Evolutionary conservation across 53 echinoderm and acorn worm species (phyloP), one percentile per base, ranked within the genome.

Genomic region (Stichopus horrens): DNA sequence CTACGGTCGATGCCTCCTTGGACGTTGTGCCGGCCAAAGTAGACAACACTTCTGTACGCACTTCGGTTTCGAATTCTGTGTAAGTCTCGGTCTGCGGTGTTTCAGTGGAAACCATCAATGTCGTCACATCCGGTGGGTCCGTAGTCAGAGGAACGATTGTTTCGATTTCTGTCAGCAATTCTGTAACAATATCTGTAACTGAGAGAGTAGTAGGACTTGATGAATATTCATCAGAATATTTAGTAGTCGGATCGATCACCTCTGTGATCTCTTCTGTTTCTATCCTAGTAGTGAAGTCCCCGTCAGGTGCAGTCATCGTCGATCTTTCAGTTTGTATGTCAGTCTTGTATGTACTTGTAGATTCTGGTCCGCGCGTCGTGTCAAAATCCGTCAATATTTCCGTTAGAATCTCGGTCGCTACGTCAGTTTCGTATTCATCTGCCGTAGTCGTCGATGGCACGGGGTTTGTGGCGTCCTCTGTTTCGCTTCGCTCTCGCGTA

Each of bases 111-210:
- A 63, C 0, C 75, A 0, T 14, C 75, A 21, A 9, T 75, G 75
- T 75, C 16, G 75, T 23, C 23, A 76, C 52, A 85, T 85, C 85
- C 16, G 85, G 77, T 5, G 71, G 19, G 18, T 16, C 58, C 57
- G 81, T n/a, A 9, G 81, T 56, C 55, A 22, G 19, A 8, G 58
- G 81, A 5, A 57, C 57, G 1, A 56, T 56, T 10, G 85, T 85
- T 58, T 85, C 85, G 22, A 85, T 67, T 23, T 66, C 85, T 7
- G 85, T 85, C 5, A 85, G 22, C 66, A 63, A 59, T 5, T 85
- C 85, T 21, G 85, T 85, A 4, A 85, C 20, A 18, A 85, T 67
- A 66, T 63, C 85, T 53, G 85, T 63, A 85, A 52, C 85, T 85
- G 51, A 21, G 81, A 19, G 8, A 81, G 81, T 71, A 16, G 71